Conservation (phyloP, 1,140 invertebrate species). For the Epicauta chinensis region DNA sequence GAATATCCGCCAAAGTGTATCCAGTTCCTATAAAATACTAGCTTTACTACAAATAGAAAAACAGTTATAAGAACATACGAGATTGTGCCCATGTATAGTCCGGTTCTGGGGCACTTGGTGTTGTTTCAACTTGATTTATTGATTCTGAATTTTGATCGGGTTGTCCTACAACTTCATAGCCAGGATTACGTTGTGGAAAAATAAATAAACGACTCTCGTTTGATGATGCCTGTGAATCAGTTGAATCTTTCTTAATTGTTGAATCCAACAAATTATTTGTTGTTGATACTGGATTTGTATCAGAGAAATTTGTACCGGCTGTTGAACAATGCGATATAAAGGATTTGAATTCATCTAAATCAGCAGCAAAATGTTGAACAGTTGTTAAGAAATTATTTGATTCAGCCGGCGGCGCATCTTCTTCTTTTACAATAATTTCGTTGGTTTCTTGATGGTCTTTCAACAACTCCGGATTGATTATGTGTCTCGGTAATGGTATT, state of each 20-base stretch:
- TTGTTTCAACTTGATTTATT: neutral
- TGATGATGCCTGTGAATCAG: too few species aligned
- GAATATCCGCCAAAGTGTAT: neutral
- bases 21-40: neutral
- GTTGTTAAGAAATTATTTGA: too few species aligned
- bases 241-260: too few species aligned
- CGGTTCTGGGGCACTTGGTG: neutral
- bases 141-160: neutral
- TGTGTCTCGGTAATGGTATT: conserved; percentile 18
- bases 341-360: conserved; percentile 6
- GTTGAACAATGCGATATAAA: conserved; percentile 25
- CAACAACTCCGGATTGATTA: conserved; percentile 18
- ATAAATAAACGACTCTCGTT: conserved; percentile 29
- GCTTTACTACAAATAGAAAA: neutral
- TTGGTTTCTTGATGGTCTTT: conserved; percentile 9
- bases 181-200: conserved; percentile 34
- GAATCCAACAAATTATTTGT: too few species aligned
- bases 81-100: neutral
- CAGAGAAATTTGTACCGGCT: conserved; percentile 23
- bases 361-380: neutral
- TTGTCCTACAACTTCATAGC: conserved; percentile 33
- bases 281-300: conserved; percentile 10
- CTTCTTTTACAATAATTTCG: neutral
- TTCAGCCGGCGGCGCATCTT: neutral
- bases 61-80: neutral